Evolutionary conservation across 2,888 invertebrate species (phyloP).

Genomic region (Leptinotarsa tumamoca): DNA sequence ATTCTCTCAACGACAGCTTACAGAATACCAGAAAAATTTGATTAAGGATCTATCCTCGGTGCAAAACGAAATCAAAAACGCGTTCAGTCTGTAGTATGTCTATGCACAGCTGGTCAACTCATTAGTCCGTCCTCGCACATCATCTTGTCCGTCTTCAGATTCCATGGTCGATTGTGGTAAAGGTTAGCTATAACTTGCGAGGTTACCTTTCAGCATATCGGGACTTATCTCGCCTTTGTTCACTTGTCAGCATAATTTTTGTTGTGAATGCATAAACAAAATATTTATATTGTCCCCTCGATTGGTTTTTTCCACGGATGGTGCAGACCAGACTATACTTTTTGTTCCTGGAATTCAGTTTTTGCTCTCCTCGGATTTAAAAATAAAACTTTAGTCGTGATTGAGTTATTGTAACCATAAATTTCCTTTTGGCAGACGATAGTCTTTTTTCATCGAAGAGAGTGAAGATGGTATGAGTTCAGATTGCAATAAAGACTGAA

Average conservation of each 20-base stretch:
- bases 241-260: slow-evolving; percentile 69
- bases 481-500: not conserved
- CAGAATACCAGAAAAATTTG: slow-evolving; percentile 66
- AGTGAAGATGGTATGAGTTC: not conserved
- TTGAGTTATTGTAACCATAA: slow-evolving; percentile 65
- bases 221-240: slow-evolving; percentile 68
- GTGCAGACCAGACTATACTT: slow-evolving; percentile 54
- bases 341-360: slow-evolving; percentile 65
- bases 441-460: not conserved
- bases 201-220: slow-evolving; percentile 66
- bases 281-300: slow-evolving; percentile 68
- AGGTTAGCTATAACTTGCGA: slow-evolving; percentile 67
- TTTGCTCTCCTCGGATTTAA: slow-evolving; percentile 57
- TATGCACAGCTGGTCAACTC: slow-evolving; percentile 60
- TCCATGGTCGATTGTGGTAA: slow-evolving; percentile 59
- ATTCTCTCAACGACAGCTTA: slow-evolving; percentile 64
- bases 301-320: slow-evolving; percentile 62
- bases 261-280: slow-evolving; percentile 68
- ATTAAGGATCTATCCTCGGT: slow-evolving; percentile 66
- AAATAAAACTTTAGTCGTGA: slow-evolving; percentile 65
- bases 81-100: slow-evolving; percentile 66
- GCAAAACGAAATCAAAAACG: slow-evolving; percentile 63
- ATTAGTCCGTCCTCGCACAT: slow-evolving; percentile 30
- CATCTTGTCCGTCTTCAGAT: slow-evolving; percentile 40
- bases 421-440: slow-evolving; percentile 14